phyloP scores from a whole-genome alignment of 2,797 vertebrate species.

The Tragelaphus oryx region DNA sequence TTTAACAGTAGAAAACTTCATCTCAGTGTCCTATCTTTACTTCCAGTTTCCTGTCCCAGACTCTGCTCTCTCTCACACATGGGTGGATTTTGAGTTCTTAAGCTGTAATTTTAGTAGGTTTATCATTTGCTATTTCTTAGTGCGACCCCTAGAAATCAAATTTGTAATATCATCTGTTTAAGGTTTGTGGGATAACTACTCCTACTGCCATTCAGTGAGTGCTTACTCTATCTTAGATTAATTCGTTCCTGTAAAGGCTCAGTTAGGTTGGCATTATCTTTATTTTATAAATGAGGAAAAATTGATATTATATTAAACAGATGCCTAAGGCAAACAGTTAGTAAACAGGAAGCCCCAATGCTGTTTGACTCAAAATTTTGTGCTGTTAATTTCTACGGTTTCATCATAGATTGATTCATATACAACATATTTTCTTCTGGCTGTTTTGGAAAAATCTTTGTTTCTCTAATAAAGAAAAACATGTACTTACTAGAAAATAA shows the following conservation, averaged over 20 bases:
- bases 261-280: not conserved
- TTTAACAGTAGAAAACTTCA: not conserved
- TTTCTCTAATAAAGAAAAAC: not conserved
- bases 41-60: not conserved
- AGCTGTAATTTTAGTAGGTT: not conserved
- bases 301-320: not conserved
- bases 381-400: not conserved
- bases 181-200: not conserved
- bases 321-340: not conserved
- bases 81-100: not conserved
- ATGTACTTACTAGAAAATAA: not conserved
- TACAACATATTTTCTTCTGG: not conserved
- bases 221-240: not conserved
- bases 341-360: not conserved
- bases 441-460: not conserved
- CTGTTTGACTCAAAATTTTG: not conserved
- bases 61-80: not conserved
- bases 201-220: not conserved
- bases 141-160: not conserved
- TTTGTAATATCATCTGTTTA: not conserved
- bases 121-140: not conserved
- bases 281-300: slow-evolving; percentile 4
- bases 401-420: not conserved
- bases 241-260: not conserved
- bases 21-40: not conserved